Conservation (phyloP, 2,797 vertebrate species). For the Nasua narica region DNA sequence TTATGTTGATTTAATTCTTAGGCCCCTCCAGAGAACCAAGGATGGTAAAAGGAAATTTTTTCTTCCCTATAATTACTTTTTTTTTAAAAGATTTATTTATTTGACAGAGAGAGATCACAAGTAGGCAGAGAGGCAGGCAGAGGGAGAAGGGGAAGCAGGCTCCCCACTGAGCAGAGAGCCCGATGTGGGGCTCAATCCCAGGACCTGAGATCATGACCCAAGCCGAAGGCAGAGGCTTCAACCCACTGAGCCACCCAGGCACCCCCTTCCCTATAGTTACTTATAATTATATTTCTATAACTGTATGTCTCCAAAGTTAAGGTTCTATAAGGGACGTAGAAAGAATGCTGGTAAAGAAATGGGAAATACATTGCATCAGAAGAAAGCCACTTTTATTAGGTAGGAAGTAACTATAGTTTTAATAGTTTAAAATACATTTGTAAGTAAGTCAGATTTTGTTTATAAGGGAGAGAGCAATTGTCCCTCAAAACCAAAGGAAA, state of each 20-base stretch:
- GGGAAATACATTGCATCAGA: neutral
- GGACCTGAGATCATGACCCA: no score
- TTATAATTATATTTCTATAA: neutral
- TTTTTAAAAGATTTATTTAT: no score
- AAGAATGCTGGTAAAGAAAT: neutral
- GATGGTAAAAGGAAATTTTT: neutral
- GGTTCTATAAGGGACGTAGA: neutral
- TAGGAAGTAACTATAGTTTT: neutral
- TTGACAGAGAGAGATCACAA: no score
- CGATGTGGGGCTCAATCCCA: no score
- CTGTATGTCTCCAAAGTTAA: neutral
- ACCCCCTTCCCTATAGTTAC: neutral
- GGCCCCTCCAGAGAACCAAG: neutral
- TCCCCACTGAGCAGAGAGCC: no score
- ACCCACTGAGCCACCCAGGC: no score
- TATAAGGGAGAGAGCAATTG: neutral
- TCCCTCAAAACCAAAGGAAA: neutral
- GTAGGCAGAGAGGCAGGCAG: no score
- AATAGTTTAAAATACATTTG: neutral
- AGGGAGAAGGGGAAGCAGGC: no score
- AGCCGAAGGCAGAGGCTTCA: no score
- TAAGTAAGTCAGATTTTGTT: slow-evolving; percentile 14
- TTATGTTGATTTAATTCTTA: neutral
- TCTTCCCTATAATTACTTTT: neutral
- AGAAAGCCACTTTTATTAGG: neutral